Base-by-base conservation (phyloP, 2,113 vertebrate genomes). In the Calidris pugnax region DNA sequence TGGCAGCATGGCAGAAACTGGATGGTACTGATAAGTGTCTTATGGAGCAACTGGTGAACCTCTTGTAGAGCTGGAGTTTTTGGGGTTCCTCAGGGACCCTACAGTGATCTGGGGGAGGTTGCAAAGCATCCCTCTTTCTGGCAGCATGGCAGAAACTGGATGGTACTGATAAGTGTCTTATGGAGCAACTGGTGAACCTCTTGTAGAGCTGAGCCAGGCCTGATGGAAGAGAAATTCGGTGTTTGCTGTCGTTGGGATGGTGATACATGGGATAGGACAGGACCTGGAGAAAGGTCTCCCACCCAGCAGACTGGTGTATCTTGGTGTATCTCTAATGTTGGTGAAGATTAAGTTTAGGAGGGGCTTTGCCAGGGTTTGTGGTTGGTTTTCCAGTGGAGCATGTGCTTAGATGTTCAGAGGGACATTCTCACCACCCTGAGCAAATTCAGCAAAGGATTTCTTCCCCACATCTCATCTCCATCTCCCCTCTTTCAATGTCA, bases 141-240 rank as follows among this genome's bases (percentile, higher is more conserved):
- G 13, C 41, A 21, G 19, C 0, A 0, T 37, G 37, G 7, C 33
- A 60, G 66, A 26, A 35, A 4, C 18, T 15, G 39, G 60, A 3
- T 7, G 13, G 35, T 6, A 41, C 23, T 17, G 47, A 21, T 5
- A 43, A n/a, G 28, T 3, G 5, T 18, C 43, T 33, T 13, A 30
- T 6, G 35, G 66, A 56, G 53, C 39, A 62, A 9, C 24, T 5
- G 37, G 43, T 37, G 43, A 72, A 41, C 2, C 2, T 48, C 32
- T 9, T 41, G 7, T 5, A 45, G 55, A n/a, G 37, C 55, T 57
- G 41, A 56, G 50, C 55, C 43, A 32, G 20, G 23, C 21, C n/a
- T 50, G 56, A 2, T 1, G 18, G 81, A 16, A 22, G 48, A 30
- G 56, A 19, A 47, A 3, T 45, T 10, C 0, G 1, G 7, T 2